Base-by-base conservation (phyloP, 2,888 invertebrate species). In the Lasioglossum lativentre region DNA sequence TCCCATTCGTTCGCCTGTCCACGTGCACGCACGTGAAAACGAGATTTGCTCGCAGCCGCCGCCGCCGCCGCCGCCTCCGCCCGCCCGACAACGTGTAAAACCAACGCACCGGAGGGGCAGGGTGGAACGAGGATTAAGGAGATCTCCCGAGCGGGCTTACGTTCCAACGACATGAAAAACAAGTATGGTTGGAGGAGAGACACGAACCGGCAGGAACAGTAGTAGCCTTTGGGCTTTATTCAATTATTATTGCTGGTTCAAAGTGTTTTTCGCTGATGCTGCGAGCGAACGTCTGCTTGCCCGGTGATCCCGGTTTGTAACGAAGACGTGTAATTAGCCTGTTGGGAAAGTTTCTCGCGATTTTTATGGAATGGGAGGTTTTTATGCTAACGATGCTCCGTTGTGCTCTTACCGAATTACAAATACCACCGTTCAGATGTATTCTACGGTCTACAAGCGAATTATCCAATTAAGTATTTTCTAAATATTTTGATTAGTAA, bases 111-210 rank as follows among this genome's bases (percentile, higher is more conserved):
- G 34, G 71, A 78, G 79, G 63, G 80, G 80, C 79, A 75, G 84
- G 78, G 86, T 73, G 75, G n/a, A 56, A 56, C 68, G 34, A 40
- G 75, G 89, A 88, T 89, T 90, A 87, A 89, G 86, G 47, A 74
- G 66, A 40, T 82, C 70, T 70, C 70, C 34, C 34, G 34, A 47
- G 81, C 85, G 78, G 75, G 87, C 80, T 89, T 89, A 81, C 86
- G 34, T 68, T 52, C 71, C 38, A 56, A 82, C 71, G 59, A 83
- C 75, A 81, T 38, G 66, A 75, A 78, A 66, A 63, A 63, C 19
- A 34, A 63, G 19, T 27, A 47, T 2, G 27, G 45, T 0, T 1
- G 14, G n/a, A 30, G 42, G 4, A n/a, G n/a, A 56, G n/a, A 56
- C 19, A 38, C 23, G 68, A 27, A 73, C 27, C 38, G 4, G 14